Conservation (phyloP, 2,113 vertebrate species). For the Triplophysa tibetana region DNA sequence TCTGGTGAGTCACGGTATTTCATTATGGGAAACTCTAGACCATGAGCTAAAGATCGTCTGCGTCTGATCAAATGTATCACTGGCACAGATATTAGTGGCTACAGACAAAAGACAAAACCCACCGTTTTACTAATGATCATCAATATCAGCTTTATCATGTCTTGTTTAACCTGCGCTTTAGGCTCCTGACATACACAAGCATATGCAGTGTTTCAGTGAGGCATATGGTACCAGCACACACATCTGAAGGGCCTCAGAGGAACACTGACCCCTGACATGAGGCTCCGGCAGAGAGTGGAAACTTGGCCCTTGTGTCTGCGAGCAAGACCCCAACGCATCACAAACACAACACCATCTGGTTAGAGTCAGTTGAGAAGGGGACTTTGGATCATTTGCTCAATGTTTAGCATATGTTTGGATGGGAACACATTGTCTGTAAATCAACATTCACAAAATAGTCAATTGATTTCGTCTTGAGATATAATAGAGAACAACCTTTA, state of each 20-base stretch:
- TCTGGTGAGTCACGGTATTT: conserved; percentile 67
- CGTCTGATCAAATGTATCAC: conserved; percentile 15
- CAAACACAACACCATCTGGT: conserved; percentile 40
- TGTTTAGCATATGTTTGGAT: background rate
- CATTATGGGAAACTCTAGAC: conserved; percentile 31
- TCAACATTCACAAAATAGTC: too few relatives aligned
- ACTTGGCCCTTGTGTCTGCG: conserved; percentile 39
- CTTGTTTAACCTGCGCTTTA: background rate
- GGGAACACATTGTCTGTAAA: background rate
- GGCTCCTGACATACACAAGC: conserved; percentile 32
- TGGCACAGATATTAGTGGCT: background rate
- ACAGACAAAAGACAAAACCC: background rate
- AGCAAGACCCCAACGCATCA: conserved; percentile 3
- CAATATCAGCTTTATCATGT: background rate
- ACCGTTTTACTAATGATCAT: background rate
- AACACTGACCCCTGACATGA: conserved; percentile 49
- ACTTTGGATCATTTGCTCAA: background rate
- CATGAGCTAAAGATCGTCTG: background rate
- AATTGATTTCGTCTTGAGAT: background rate
- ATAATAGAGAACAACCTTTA: too few relatives aligned
- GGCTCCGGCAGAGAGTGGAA: conserved; percentile 42
- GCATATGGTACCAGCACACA: conserved; percentile 39
- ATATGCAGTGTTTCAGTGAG: conserved; percentile 37
- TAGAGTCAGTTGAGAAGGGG: background rate
- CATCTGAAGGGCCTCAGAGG: conserved; percentile 31